A percentile compares a stretch with the other conserved stretches of the same genome.
These are phyloP conservation scores for Lycaon pictus DNA, from an alignment of 2,113 vertebrate genomes.

Conservation along the genomic window DNA sequence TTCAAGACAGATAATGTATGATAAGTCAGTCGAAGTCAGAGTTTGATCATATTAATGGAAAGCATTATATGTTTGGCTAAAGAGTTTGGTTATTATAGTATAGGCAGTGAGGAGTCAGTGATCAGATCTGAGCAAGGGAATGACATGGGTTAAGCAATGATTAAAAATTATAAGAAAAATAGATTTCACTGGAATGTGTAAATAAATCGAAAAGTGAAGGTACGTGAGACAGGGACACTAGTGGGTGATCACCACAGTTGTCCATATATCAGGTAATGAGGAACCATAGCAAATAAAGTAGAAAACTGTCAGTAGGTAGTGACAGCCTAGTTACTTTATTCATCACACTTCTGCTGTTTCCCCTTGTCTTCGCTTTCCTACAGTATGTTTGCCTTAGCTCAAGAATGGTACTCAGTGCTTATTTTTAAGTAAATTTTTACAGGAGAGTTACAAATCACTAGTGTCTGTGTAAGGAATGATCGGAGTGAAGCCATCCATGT, in stretches of 20 bases:
- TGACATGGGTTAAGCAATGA: not conserved
- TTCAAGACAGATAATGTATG: not conserved
- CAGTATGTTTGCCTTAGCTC: not conserved
- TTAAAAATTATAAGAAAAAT: not conserved
- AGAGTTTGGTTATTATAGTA: not conserved
- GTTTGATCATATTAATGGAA: not conserved
- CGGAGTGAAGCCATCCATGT: not conserved
- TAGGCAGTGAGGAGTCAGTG: not conserved
- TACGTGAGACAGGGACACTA: not conserved
- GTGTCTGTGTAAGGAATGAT: not conserved
- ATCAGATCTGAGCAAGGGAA: not conserved
- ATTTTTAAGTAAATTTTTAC: not conserved
- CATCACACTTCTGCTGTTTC: not conserved
- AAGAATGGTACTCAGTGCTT: not conserved
- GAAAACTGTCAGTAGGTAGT: not conserved
- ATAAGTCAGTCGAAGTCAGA: not conserved
- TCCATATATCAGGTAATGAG: not conserved
- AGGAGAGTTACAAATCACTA: not conserved
- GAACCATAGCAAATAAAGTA: not conserved
- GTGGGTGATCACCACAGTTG: not conserved
- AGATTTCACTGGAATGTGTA: not conserved
- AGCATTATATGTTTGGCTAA: not conserved
- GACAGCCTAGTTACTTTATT: not conserved
- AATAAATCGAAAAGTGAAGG: not conserved
- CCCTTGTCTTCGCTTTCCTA: not conserved